A percentile compares a stretch with the other conserved stretches of the same genome.
These are phyloP conservation scores for Silurus aristotelis DNA, from an alignment of 2,797 vertebrate genomes.

Conservation along the genomic window DNA sequence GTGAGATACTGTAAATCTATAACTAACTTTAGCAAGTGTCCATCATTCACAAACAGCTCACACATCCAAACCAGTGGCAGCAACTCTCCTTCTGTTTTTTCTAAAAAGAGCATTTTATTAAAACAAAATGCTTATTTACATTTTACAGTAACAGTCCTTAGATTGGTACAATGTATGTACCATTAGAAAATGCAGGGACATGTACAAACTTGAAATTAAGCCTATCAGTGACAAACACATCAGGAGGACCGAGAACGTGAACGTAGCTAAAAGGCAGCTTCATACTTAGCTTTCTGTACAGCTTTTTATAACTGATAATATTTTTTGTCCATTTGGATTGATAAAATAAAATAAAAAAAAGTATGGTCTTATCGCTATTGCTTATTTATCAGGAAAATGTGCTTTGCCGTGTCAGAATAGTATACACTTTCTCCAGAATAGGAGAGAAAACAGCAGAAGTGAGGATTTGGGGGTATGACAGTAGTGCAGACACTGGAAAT, in stretches of 20 bases:
- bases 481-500: conserved; percentile 16
- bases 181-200: conserved; percentile 66
- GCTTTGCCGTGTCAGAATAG: conserved; percentile 27
- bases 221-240: conserved; percentile 31
- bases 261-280: conserved; percentile 1
- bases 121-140: conserved; percentile 82
- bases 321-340: neutral
- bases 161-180: conserved; percentile 56
- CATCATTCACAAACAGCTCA: neutral
- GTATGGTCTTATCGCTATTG: conserved; percentile 18
- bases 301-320: conserved; percentile 20
- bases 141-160: conserved; percentile 63
- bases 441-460: neutral
- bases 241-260: conserved; percentile 22
- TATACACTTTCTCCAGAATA: neutral
- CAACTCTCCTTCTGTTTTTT: neutral
- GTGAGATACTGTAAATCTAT: neutral
- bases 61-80: neutral
- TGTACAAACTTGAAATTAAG: conserved; percentile 55
- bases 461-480: conserved; percentile 9
- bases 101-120: conserved; percentile 79
- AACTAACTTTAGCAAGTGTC: neutral
- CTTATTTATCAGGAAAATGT: conserved; percentile 30
- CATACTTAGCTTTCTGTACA: neutral
- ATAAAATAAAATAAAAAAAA: conserved; percentile 12